Evolutionary conservation across 2,113 vertebrate species (phyloP).

Genomic region (Marcusenius ussheri): DNA sequence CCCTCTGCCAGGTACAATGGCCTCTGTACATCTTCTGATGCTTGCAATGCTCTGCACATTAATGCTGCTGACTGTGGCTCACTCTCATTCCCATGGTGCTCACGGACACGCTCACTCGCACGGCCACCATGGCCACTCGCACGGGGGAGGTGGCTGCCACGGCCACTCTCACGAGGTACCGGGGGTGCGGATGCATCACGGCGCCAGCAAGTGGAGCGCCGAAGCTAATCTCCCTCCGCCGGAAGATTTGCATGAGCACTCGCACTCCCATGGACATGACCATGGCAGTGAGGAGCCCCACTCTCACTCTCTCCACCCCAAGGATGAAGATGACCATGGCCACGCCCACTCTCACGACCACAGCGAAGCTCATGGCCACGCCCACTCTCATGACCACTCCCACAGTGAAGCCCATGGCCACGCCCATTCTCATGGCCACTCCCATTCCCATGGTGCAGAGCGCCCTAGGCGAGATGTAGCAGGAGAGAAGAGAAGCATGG

Average conservation of each 20-base stretch:
- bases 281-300: slow-evolving; percentile 9
- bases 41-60: slow-evolving; percentile 41
- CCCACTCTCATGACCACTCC: slow-evolving; percentile 33
- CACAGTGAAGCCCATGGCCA: slow-evolving; percentile 11
- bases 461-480: slow-evolving; percentile 33
- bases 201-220: slow-evolving; percentile 67
- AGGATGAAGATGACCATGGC: background rate
- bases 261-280: slow-evolving; percentile 33
- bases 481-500: slow-evolving; percentile 51
- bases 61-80: slow-evolving; percentile 30
- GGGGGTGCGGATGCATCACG: slow-evolving; percentile 58
- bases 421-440: slow-evolving; percentile 29
- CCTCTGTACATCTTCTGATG: slow-evolving; percentile 30
- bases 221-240: slow-evolving; percentile 51
- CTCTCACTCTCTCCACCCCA: background rate
- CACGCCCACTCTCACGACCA: slow-evolving; percentile 24
- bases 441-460: slow-evolving; percentile 41
- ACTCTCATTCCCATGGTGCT: slow-evolving; percentile 52
- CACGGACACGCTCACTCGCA: slow-evolving; percentile 37
- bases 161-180: slow-evolving; percentile 43
- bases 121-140: slow-evolving; percentile 42
- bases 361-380: slow-evolving; percentile 27
- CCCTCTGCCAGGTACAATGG: slow-evolving; percentile 46
- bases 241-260: slow-evolving; percentile 48
- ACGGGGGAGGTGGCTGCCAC: slow-evolving; percentile 48